These are phyloP conservation scores for Fundulus diaphanus DNA, from an alignment of 2,797 vertebrate species.

Conservation along the genomic window DNA sequence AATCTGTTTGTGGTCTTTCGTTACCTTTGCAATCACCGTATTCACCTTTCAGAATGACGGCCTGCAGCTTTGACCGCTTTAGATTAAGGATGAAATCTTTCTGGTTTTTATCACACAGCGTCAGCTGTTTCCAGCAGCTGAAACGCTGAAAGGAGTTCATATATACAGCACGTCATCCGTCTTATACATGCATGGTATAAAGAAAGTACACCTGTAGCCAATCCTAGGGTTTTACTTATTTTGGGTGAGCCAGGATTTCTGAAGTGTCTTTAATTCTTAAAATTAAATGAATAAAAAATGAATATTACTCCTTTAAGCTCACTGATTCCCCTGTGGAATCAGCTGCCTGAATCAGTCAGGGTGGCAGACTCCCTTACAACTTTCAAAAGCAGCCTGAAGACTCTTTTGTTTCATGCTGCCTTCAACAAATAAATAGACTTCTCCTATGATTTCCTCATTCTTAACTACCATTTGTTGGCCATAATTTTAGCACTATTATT, in stretches of 20 bases:
- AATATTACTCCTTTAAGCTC: not conserved
- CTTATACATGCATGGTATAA: not conserved
- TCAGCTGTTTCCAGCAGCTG: not conserved
- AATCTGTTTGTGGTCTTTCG: not conserved
- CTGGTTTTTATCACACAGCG: slow-evolving; percentile 33
- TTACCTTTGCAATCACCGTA: slow-evolving; percentile 50
- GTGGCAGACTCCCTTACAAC: no score
- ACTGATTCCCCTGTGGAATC: no score
- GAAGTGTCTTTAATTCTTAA: not conserved
- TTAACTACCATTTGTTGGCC: no score
- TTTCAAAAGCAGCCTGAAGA: no score
- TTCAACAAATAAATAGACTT: no score
- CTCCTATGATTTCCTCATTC: no score
- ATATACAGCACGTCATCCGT: not conserved
- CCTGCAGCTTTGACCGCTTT: slow-evolving; percentile 20
- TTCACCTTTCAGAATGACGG: slow-evolving; percentile 61
- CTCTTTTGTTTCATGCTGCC: no score
- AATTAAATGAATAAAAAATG: no score
- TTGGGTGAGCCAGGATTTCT: not conserved
- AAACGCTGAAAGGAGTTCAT: not conserved
- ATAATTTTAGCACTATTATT: no score
- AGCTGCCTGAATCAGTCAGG: no score
- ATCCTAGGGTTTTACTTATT: not conserved
- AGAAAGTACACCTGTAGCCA: not conserved
- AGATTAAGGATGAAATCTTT: slow-evolving; percentile 25